Percentiles rank a stretch among this genome's conserved stretches.
Evolutionary conservation across 2,113 vertebrate genomes (phyloP).

Genomic region (Leucosticte australis): DNA sequence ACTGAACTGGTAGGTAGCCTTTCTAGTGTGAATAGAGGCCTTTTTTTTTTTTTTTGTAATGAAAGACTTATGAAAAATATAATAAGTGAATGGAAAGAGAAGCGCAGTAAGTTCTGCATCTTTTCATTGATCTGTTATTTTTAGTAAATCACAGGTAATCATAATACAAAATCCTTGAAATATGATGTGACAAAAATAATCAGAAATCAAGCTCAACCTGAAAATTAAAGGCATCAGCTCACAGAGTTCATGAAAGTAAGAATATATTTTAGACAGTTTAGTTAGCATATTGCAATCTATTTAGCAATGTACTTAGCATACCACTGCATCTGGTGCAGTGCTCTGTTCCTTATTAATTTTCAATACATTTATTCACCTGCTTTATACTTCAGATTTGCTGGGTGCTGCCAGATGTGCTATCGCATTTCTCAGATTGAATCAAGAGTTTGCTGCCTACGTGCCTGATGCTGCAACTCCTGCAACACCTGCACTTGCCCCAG

Average conservation of each 20-base stretch:
- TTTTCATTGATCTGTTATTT: slow-evolving; percentile 48
- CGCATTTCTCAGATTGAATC: background rate
- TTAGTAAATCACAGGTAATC: slow-evolving; percentile 44
- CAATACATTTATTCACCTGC: background rate
- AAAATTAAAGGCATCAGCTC: slow-evolving; percentile 27
- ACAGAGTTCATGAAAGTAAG: slow-evolving; percentile 5
- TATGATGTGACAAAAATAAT: slow-evolving; percentile 27
- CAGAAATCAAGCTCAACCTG: slow-evolving; percentile 42
- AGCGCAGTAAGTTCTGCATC: slow-evolving; percentile 23
- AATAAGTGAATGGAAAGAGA: slow-evolving; percentile 44
- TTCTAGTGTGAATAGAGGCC: slow-evolving; percentile 54
- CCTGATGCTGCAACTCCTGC: background rate
- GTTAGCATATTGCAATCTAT: slow-evolving; percentile 45
- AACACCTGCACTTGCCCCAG: background rate
- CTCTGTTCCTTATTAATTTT: slow-evolving; percentile 23
- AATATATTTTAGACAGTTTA: slow-evolving; percentile 1
- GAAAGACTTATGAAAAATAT: slow-evolving; percentile 59
- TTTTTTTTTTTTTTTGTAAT: background rate
- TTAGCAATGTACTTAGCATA: slow-evolving; percentile 41
- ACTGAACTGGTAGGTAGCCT: slow-evolving; percentile 58
- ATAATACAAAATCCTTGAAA: slow-evolving; percentile 39
- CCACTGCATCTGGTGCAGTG: background rate
- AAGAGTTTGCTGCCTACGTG: background rate
- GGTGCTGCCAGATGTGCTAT: slow-evolving; percentile 9
- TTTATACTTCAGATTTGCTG: background rate